Evolutionary conservation across 2,797 vertebrate genomes (phyloP).

Genomic region (Amblyopsis hoosieri): DNA sequence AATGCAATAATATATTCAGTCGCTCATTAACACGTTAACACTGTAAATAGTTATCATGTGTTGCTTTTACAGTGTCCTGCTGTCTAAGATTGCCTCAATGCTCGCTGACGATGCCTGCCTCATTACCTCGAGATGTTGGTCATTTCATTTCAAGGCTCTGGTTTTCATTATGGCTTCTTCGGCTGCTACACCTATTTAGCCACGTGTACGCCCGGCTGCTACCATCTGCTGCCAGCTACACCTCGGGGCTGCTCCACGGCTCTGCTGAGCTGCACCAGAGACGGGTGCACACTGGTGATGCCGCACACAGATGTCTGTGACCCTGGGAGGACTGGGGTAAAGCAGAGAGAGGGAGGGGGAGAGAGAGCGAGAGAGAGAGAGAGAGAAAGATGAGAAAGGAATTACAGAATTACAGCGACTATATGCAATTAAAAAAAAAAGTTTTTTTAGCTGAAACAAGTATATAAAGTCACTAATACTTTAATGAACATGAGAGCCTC

Average conservation of each 20-base stretch:
- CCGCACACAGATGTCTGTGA: constrained; percentile 45
- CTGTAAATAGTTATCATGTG: constrained; percentile 66
- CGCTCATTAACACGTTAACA: constrained; percentile 54
- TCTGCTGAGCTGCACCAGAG: constrained; percentile 63
- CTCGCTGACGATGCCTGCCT: constrained; percentile 63
- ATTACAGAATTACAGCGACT: too few relatives aligned
- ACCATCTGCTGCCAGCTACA: constrained; percentile 73
- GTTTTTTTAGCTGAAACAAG: too few relatives aligned
- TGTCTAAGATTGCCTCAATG: constrained; percentile 73
- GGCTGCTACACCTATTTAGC: constrained; percentile 62
- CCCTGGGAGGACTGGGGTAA: constrained; percentile 49
- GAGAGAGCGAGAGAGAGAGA: constrained; percentile 10
- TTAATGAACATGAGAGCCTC: too few relatives aligned
- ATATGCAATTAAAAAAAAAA: too few relatives aligned
- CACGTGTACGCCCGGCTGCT: constrained; percentile 69
- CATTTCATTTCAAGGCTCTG: constrained; percentile 80
- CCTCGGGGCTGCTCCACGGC: constrained; percentile 71
- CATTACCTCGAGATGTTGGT: constrained; percentile 79
- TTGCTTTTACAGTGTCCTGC: constrained; percentile 75
- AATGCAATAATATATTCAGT: constrained; percentile 60
- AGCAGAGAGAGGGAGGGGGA: constrained; percentile 39
- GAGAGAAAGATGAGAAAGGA: neutral
- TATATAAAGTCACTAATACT: too few relatives aligned
- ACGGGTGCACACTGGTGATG: constrained; percentile 54
- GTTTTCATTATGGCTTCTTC: constrained; percentile 78